Evolutionary conservation across 2,797 vertebrate genomes (phyloP), one percentile per base, ranked within the genome.

Genomic region (Cheirogaleus major): DNA sequence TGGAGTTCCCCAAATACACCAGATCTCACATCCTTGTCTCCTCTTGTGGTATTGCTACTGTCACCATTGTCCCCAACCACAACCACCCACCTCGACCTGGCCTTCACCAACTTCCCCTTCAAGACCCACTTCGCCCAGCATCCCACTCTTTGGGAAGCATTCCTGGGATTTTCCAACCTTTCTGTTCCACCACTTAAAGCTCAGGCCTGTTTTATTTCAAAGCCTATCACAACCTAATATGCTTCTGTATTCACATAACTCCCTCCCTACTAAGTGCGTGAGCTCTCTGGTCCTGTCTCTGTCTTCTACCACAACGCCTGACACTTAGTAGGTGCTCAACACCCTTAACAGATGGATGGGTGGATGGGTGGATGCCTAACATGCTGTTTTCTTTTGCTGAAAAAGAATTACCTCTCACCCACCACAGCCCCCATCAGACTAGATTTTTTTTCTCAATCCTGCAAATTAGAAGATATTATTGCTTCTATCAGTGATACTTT

Each of bases 401-500:
- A 94, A 89, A 32, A 86, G 52, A 95, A 78, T 57, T 25, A 38
- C 30, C 35, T 70, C 86, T 65, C 72, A 80, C 20, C 43, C 17
- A 22, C 18, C 78, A 57, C n/a, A 61, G 22, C 65, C n/a, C 25
- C 43, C 1, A 13, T 55, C 3, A 95, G 79, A 72, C 2, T 92
- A 95, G 96, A 87, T 1, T 27, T 81, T 69, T 69, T 97, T 70
- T 67, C 86, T 69, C 20, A 72, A 4, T n/a, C 73, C 38, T 91
- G 38, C 91, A 59, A 76, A 93, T 75, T 48, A 7, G 70, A 94
- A 69, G 61, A 73, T 91, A 96, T 86, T 57, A 95, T 89, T 41
- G 43, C 89, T 76, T 90, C 75, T 73, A 96, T 70, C 90, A 93
- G 81, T 75, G 83, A 94, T 89, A 48, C 48, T 17, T 96, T 96